Percentiles rank a stretch among this genome's conserved stretches.
Conservation (phyloP, 1,140 invertebrate genomes). For the Cyrtorhinus lividipennis region DNA sequence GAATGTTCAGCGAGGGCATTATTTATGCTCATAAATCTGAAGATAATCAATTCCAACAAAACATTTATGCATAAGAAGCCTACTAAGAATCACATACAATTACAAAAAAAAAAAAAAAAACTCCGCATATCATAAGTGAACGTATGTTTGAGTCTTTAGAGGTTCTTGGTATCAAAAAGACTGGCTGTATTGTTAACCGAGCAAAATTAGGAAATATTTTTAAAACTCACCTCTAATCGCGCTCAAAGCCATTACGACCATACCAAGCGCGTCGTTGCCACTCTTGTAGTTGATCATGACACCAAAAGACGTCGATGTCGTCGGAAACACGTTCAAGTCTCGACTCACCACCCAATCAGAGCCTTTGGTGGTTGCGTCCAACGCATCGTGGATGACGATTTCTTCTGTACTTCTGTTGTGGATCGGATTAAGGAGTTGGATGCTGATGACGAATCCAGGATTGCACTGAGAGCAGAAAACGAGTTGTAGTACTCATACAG, state of each 20-base stretch:
- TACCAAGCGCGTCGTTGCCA: constrained; percentile 59
- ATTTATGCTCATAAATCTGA: too few relatives aligned
- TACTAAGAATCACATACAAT: too few relatives aligned
- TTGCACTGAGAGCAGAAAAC: constrained; percentile 39
- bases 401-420: constrained; percentile 71
- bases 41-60: too few relatives aligned
- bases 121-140: too few relatives aligned
- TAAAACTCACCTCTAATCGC: constrained; percentile 24
- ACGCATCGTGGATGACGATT: constrained; percentile 59
- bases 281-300: constrained; percentile 69
- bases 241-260: constrained; percentile 65
- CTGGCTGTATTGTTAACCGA: too few relatives aligned
- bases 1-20: too few relatives aligned
- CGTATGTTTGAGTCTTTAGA: too few relatives aligned
- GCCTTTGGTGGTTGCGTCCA: constrained; percentile 34
- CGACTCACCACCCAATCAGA: constrained; percentile 60
- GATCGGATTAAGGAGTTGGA: constrained; percentile 75
- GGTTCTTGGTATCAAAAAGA: too few relatives aligned
- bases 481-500: too few relatives aligned
- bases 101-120: too few relatives aligned
- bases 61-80: too few relatives aligned
- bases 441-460: constrained; percentile 54
- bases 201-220: too few relatives aligned
- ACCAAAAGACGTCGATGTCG: constrained; percentile 66
- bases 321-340: constrained; percentile 74